Evolutionary conservation across 2,797 vertebrate species (phyloP).

Genomic region (Erpetoichthys calabaricus): DNA sequence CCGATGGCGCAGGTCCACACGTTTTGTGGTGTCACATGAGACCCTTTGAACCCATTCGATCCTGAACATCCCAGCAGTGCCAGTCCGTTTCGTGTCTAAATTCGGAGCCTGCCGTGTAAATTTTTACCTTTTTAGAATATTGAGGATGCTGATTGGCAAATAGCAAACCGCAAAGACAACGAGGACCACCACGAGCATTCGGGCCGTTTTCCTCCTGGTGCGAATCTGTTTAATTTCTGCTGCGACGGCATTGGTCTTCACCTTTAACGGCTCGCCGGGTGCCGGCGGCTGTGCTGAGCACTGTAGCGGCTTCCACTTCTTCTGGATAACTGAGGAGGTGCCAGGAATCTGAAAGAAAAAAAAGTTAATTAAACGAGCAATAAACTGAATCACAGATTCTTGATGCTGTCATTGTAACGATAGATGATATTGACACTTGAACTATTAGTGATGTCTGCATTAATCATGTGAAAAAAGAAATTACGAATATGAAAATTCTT

Average conservation of each 20-base stretch:
- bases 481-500: too few species aligned
- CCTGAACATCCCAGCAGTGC: too few species aligned
- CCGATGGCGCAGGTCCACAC: too few species aligned
- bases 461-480: too few species aligned
- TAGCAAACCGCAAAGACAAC: constrained; percentile 89
- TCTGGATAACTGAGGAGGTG: constrained; percentile 76
- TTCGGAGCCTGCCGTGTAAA: neutral
- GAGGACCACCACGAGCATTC: constrained; percentile 91
- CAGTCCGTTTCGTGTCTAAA: too few species aligned
- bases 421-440: too few species aligned
- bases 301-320: constrained; percentile 71
- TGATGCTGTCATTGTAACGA: too few species aligned
- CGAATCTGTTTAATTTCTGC: constrained; percentile 90
- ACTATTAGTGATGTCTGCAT: too few species aligned
- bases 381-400: too few species aligned
- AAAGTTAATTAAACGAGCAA: neutral
- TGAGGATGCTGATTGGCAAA: constrained; percentile 88
- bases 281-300: constrained; percentile 43
- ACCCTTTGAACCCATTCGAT: too few species aligned
- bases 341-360: constrained; percentile 71
- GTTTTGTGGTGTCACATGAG: too few species aligned
- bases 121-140: constrained; percentile 84
- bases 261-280: constrained; percentile 48
- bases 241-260: constrained; percentile 61
- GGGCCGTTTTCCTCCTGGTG: constrained; percentile 80